These are phyloP conservation scores for Aradophagus sp. DNA, from an alignment of 1,140 invertebrate genomes.

Conservation along the genomic window DNA sequence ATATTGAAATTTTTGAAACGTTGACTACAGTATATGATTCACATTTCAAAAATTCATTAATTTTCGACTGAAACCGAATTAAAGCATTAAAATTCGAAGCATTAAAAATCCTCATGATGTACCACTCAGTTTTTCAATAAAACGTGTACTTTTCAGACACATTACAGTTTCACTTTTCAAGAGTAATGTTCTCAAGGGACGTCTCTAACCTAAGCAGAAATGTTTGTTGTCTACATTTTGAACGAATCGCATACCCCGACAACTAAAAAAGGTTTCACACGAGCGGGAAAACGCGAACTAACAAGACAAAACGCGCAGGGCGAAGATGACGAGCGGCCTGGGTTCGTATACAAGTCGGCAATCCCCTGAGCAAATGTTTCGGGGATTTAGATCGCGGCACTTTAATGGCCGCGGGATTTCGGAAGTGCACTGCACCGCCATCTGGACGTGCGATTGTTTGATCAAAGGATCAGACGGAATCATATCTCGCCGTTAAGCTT, in stretches of 20 bases:
- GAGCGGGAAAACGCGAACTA: constrained; percentile 49
- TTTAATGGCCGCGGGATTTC: constrained; percentile 66
- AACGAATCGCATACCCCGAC: constrained; percentile 12
- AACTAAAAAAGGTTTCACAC: constrained; percentile 28
- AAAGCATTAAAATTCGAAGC: no score
- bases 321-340: constrained; percentile 34
- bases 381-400: constrained; percentile 59
- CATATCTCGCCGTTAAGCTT: constrained; percentile 13
- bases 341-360: constrained; percentile 41
- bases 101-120: no score
- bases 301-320: constrained; percentile 50
- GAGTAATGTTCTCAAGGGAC: no score
- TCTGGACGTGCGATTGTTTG: constrained; percentile 59
- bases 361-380: constrained; percentile 56
- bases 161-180: no score
- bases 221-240: no score
- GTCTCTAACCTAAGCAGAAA: no score
- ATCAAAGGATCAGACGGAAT: constrained; percentile 62
- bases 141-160: no score
- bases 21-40: no score
- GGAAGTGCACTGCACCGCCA: constrained; percentile 63
- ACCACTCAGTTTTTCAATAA: no score
- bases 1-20: no score
- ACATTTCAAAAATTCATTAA: no score
- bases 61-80: no score